phyloP scores from a whole-genome alignment of 2,797 vertebrate genomes.

The Poeciliopsis turneri region DNA sequence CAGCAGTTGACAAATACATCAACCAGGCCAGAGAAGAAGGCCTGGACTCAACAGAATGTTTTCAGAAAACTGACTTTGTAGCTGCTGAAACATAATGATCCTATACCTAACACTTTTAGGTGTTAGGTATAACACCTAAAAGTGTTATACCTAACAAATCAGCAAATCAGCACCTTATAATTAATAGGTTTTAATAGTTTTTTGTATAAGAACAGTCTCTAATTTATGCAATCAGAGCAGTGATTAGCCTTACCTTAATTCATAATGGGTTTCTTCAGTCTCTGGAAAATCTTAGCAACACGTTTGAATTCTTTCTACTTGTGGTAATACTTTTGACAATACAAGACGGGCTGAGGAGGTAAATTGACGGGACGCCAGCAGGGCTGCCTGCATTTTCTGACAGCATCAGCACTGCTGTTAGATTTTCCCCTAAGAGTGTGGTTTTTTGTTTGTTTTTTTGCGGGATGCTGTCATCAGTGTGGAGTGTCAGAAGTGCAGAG shows the following conservation, averaged over 20 bases:
- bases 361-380: not conserved
- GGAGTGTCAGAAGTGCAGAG: not conserved
- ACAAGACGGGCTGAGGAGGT: not conserved
- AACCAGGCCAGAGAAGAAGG: not conserved
- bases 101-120: not conserved
- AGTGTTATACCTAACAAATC: too few species aligned
- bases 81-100: not conserved
- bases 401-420: not conserved
- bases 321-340: not conserved
- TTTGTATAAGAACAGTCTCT: not conserved
- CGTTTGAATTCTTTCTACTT: not conserved
- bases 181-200: not conserved
- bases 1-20: not conserved
- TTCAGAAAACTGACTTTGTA: not conserved
- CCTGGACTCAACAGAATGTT: not conserved
- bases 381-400: not conserved
- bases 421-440: not conserved
- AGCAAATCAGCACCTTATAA: not conserved
- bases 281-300: not conserved
- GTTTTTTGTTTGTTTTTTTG: not conserved
- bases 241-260: not conserved
- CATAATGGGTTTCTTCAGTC: not conserved
- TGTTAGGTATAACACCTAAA: too few species aligned
- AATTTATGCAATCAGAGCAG: not conserved
- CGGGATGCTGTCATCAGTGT: not conserved